Percentiles rank a stretch among this genome's conserved stretches.
phyloP scores from a whole-genome alignment of 1,140 invertebrate species.

The Drosophila varians region DNA sequence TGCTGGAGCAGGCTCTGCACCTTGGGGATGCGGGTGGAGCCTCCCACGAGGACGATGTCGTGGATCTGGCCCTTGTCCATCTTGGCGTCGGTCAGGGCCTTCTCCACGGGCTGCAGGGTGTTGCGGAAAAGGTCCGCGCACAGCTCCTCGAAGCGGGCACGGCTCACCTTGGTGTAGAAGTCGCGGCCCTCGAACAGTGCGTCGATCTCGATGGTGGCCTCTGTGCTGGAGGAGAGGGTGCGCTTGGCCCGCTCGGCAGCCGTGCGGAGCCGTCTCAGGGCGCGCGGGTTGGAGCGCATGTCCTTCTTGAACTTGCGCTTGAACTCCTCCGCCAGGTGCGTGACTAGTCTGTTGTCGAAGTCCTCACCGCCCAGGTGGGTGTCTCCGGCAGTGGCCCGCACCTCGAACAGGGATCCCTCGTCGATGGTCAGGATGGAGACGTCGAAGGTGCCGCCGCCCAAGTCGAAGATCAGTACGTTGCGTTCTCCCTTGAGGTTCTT shows the following conservation, averaged over 20 bases:
- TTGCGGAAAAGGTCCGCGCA: constrained; percentile 91
- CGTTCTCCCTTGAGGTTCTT: constrained; percentile 90
- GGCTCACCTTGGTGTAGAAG: constrained; percentile 93
- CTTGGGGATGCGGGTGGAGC: constrained; percentile 88
- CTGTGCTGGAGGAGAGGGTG: constrained; percentile 87
- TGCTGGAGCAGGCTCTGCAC: constrained; percentile 87
- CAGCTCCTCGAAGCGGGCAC: constrained; percentile 94
- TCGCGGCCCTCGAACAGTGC: constrained; percentile 90
- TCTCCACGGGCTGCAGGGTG: constrained; percentile 90
- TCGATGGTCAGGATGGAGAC: constrained; percentile 94
- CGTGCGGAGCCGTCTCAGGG: constrained; percentile 90
- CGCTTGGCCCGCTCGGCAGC: constrained; percentile 90
- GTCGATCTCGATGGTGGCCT: constrained; percentile 90
- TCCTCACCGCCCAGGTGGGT: constrained; percentile 90
- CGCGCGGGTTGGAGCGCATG: constrained; percentile 89
- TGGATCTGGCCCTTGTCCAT: constrained; percentile 5
- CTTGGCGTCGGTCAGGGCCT: constrained; percentile 78
- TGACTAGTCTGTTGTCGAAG: constrained; percentile 92
- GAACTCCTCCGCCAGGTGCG: constrained; percentile 91
- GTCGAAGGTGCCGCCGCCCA: constrained; percentile 91
- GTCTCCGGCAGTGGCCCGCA: constrained; percentile 90
- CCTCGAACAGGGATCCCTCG: constrained; percentile 92
- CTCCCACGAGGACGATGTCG: constrained; percentile 83
- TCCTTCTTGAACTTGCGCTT: constrained; percentile 93
- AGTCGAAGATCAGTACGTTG: constrained; percentile 90